These are phyloP conservation scores for Xiphophorus couchianus DNA, from an alignment of 2,113 vertebrate genomes.

Conservation along the genomic window DNA sequence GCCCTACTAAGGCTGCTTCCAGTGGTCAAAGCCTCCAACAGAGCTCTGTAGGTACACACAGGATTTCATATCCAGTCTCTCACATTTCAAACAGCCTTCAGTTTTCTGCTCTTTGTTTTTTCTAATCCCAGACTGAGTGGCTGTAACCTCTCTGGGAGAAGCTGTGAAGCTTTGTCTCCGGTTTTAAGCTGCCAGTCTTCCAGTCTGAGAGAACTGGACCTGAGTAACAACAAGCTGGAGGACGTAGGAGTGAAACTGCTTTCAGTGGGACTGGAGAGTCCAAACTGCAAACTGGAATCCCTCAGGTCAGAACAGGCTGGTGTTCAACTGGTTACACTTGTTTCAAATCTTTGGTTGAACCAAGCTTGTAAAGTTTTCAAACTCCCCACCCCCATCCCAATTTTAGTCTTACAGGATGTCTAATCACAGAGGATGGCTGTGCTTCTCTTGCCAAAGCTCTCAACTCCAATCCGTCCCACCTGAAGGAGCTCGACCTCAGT, in stretches of 20 bases:
- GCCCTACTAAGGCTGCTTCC: constrained; percentile 45
- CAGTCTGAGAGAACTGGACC: constrained; percentile 29
- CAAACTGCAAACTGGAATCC: background rate
- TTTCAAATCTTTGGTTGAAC: background rate
- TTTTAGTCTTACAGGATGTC: background rate
- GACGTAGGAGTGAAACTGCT: constrained; percentile 24
- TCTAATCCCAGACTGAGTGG: background rate
- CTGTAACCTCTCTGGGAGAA: constrained; percentile 22
- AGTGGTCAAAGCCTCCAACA: constrained; percentile 42
- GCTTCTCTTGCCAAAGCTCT: background rate
- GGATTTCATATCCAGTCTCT: background rate
- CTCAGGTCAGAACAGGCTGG: background rate
- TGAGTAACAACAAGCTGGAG: constrained; percentile 29
- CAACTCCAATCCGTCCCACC: background rate
- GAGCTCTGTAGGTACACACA: constrained; percentile 32
- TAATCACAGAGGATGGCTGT: background rate
- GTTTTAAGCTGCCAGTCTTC: constrained; percentile 6
- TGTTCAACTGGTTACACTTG: background rate
- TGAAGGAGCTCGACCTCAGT: background rate
- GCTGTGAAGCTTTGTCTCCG: constrained; percentile 27
- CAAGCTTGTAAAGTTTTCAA: background rate
- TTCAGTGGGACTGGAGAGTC: background rate
- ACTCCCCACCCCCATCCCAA: background rate
- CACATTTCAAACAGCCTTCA: background rate
- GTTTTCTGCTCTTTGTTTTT: background rate